Conservation (phyloP, 2,113 vertebrate genomes). For the Rynchops niger region DNA sequence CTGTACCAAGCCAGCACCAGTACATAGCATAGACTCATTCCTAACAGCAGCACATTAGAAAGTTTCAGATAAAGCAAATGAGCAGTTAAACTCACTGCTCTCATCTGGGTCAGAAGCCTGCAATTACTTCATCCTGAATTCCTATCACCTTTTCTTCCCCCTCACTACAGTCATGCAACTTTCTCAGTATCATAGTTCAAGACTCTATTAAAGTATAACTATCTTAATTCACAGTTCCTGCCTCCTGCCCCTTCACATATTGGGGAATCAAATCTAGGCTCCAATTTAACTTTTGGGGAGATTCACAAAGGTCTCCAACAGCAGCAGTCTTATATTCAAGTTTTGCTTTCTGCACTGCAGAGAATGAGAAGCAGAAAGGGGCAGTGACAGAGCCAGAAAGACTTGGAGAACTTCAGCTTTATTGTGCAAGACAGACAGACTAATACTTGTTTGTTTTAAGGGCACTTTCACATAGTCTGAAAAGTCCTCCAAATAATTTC, state of each 20-base stretch:
- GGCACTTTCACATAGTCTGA: neutral
- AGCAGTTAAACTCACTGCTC: neutral
- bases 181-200: neutral
- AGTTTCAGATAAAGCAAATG: neutral
- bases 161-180: neutral
- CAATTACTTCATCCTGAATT: neutral
- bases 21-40: neutral
- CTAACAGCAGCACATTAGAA: neutral
- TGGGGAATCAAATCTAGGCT: neutral
- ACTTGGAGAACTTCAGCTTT: neutral
- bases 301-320: neutral
- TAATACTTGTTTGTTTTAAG: neutral
- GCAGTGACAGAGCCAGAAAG: neutral
- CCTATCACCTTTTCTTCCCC: neutral
- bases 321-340: neutral
- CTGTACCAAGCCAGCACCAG: neutral
- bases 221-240: neutral
- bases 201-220: neutral
- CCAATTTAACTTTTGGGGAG: neutral
- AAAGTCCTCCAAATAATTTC: neutral
- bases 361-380: neutral
- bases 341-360: neutral
- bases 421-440: neutral
- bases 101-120: neutral
- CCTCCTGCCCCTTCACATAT: neutral